phyloP scores from a whole-genome alignment of 2,797 vertebrate species.

The Liasis olivaceus region DNA sequence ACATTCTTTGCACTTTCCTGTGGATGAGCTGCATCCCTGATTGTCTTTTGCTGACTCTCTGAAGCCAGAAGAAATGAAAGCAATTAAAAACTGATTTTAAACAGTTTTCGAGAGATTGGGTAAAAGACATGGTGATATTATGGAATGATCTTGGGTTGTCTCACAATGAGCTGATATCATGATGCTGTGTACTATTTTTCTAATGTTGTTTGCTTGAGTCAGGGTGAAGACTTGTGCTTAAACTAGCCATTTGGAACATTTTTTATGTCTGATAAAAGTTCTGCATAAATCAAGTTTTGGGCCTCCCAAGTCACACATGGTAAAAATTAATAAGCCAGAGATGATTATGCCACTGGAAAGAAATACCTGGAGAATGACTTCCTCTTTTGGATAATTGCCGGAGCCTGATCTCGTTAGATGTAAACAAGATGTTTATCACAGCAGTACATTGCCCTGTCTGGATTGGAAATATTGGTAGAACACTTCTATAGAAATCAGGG shows the following conservation, averaged over 20 bases:
- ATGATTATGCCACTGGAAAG: not conserved
- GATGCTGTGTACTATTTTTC: not conserved
- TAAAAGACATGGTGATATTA: not conserved
- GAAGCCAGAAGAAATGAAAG: not conserved
- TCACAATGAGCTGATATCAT: not conserved
- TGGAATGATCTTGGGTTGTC: not conserved
- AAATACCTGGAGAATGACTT: not conserved
- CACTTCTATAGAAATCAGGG: conserved; percentile 2
- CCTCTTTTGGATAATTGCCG: not conserved
- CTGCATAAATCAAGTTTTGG: not conserved
- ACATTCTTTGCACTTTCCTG: too few relatives aligned
- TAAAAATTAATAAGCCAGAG: not conserved
- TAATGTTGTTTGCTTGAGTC: not conserved
- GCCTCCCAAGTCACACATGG: not conserved
- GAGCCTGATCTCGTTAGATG: not conserved
- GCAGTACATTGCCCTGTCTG: not conserved
- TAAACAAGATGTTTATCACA: not conserved
- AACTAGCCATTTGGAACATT: not conserved
- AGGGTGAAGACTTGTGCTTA: not conserved
- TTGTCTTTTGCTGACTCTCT: not conserved
- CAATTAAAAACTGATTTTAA: not conserved
- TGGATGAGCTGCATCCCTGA: too few relatives aligned
- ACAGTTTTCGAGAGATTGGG: not conserved
- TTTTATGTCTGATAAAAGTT: not conserved
- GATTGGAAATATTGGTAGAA: not conserved